Percentiles rank a stretch among this genome's conserved stretches.
Conservation (phyloP, 2,797 vertebrate species). For the Poliocrania exsul region DNA sequence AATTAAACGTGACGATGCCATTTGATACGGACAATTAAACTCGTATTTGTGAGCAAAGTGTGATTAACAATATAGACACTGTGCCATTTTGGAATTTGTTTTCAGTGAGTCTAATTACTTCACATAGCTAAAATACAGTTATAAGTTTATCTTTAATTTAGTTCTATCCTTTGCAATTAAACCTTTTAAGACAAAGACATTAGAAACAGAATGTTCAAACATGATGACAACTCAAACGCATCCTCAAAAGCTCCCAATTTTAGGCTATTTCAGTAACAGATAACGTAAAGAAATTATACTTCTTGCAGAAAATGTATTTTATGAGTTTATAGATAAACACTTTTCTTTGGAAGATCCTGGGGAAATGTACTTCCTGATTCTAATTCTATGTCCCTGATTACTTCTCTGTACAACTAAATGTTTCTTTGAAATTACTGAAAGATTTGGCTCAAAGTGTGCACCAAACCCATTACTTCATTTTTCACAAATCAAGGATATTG, state of each 20-base stretch:
- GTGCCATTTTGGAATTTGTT: constrained; percentile 15
- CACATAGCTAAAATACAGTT: neutral
- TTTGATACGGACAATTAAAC: constrained; percentile 61
- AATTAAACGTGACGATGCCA: constrained; percentile 42
- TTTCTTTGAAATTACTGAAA: neutral
- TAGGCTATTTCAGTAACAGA: neutral
- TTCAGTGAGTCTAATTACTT: constrained; percentile 9
- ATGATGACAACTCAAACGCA: neutral
- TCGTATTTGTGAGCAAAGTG: constrained; percentile 8
- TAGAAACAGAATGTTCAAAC: constrained; percentile 14
- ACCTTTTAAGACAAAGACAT: neutral
- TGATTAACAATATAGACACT: constrained; percentile 42
- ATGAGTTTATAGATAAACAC: neutral
- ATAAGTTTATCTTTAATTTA: constrained; percentile 53
- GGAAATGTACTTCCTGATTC: neutral
- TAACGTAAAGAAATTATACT: neutral
- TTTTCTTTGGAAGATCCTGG: neutral
- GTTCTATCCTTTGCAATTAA: constrained; percentile 36
- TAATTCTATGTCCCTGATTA: neutral
- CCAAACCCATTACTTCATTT: neutral
- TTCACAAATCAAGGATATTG: neutral
- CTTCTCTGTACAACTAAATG: neutral
- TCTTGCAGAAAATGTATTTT: neutral
- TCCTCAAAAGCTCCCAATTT: neutral
- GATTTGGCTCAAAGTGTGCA: neutral